Evolutionary conservation across 2,888 invertebrate species (phyloP).

Genomic region (Acrobasis repandana): DNA sequence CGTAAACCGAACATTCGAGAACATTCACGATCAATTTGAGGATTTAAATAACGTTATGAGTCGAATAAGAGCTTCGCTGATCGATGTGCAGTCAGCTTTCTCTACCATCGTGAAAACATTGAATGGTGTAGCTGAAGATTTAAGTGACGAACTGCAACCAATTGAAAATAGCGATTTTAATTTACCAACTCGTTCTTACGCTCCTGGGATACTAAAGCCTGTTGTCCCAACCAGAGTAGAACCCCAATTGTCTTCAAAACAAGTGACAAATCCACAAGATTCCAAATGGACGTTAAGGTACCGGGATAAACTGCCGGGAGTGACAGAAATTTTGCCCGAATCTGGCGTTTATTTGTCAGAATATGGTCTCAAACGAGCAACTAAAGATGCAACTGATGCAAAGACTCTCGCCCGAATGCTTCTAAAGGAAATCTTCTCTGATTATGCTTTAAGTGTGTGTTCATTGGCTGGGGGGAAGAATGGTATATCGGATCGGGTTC

Average conservation of each 20-base stretch:
- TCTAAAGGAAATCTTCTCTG: not conserved
- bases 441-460: not conserved
- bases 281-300: constrained; percentile 1
- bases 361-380: not conserved
- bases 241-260: not conserved
- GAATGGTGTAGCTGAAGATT: not conserved
- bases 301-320: not conserved
- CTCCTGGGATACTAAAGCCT: not conserved
- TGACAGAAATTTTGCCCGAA: not conserved
- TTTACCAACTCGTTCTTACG: not conserved
- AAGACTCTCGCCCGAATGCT: not conserved
- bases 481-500: not conserved
- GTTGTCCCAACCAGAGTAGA: not conserved
- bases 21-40: not conserved
- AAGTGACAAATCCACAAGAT: not conserved
- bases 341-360: constrained; percentile 1
- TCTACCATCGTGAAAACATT: not conserved
- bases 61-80: not conserved
- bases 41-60: not conserved
- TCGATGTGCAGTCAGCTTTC: not conserved
- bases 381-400: not conserved
- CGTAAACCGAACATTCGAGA: not conserved
- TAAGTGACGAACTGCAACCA: not conserved
- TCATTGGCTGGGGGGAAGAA: not conserved
- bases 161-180: not conserved